Evolutionary conservation across 2,888 invertebrate species (phyloP).

Genomic region (Pyrgus malvae): DNA sequence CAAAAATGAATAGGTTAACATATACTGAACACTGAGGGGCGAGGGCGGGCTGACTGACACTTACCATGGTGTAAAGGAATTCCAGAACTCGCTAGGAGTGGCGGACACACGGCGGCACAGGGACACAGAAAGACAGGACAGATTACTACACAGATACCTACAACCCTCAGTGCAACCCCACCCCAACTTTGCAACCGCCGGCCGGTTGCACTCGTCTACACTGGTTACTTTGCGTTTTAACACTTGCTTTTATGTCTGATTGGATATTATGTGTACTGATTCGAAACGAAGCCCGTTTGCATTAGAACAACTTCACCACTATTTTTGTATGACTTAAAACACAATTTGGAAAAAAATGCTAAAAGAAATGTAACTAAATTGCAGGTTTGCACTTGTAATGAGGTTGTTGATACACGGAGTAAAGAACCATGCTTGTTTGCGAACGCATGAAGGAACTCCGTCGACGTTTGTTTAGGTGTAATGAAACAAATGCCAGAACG

Average conservation of each 20-base stretch:
- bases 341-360: slow-evolving; percentile 29
- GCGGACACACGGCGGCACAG: slow-evolving; percentile 86
- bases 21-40: slow-evolving; percentile 82
- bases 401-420: slow-evolving; percentile 43
- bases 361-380: slow-evolving; percentile 21
- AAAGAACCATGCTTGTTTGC: slow-evolving; percentile 63
- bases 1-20: slow-evolving; percentile 80
- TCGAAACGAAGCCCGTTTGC: slow-evolving; percentile 74
- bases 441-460: slow-evolving; percentile 52
- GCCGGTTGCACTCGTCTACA: slow-evolving; percentile 74
- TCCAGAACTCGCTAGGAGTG: slow-evolving; percentile 98
- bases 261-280: slow-evolving; percentile 47
- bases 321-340: slow-evolving; percentile 32
- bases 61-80: slow-evolving; percentile 99
- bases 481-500: slow-evolving; percentile 79
- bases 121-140: slow-evolving; percentile 86
- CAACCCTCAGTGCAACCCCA: slow-evolving; percentile 82
- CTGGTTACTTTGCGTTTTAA: slow-evolving; percentile 80
- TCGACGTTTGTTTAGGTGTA: slow-evolving; percentile 55
- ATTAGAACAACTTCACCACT: slow-evolving; percentile 78
- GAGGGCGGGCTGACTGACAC: slow-evolving; percentile 87
- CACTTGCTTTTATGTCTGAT: slow-evolving; percentile 59
- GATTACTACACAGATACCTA: slow-evolving; percentile 84
- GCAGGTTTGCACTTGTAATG: slow-evolving; percentile 61
- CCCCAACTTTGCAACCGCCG: slow-evolving; percentile 74